Evolutionary conservation across 2,797 vertebrate species (phyloP), one percentile per base, ranked within the genome.

Genomic region (Phalloptychus januarius): DNA sequence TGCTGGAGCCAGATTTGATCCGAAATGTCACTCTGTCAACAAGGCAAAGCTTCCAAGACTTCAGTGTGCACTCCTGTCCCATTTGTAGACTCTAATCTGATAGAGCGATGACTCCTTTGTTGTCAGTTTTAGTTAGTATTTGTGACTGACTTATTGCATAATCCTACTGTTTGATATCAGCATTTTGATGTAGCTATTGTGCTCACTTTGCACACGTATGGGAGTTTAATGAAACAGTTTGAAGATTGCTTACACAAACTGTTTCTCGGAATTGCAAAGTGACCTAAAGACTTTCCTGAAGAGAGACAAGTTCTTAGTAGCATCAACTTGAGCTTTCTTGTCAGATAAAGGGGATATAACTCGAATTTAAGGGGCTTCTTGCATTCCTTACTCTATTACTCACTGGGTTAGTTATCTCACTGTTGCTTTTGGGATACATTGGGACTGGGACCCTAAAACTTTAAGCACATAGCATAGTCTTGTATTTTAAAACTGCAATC

Each of bases 1-100:
- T n/a, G 18, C 25, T 10, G 25, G 67, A 70, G 25, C 67, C 31
- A 81, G 25, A 36, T 80, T 77, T 77, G 23, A 83, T 72, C 28
- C 12, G 70, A 54, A 69, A 70, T 40, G 74, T 72, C 36, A 71
- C 44, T 71, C 52, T 50, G 16, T 48, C 38, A 76, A 23, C 45
- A 73, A 52, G 65, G 2, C 7, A 23, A 15, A n/a, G 33, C 5
- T 16, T 44, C 13, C 40, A 70, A 44, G 67, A 50, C 18, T 33
- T 44, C 16, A 23, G 15, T 54, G 16, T 40, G 50, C 46, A 38
- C 38, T n/a, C 0, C 36, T 11, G 25, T 45, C 54, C 28, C 44
- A 38, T 65, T 65, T 46, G 6, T 75, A 46, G 23, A 33, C 58
- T 63, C 12, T 25, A 15, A 36, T 65, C 20, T 36, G 31, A 65